phyloP scores from a whole-genome alignment of 2,113 vertebrate species.

The Sitta europaea region DNA sequence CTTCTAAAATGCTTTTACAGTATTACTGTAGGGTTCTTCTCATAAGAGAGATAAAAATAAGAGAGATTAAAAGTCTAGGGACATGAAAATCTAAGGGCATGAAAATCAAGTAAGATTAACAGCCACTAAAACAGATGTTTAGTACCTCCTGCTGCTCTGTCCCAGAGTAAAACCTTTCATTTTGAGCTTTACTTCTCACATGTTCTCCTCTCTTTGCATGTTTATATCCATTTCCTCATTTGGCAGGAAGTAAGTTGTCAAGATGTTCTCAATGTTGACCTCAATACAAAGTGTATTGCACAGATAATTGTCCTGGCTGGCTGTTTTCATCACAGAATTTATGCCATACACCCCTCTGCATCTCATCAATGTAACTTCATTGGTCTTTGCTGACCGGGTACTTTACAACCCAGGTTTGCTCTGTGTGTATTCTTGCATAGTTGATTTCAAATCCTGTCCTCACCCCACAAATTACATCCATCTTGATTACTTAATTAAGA shows the following conservation, averaged over 20 bases:
- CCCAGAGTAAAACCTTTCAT: not conserved
- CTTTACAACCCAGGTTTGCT: not conserved
- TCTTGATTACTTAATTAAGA: not conserved
- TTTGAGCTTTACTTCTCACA: not conserved
- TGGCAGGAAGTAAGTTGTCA: not conserved
- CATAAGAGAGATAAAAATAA: not conserved
- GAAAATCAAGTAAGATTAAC: not conserved
- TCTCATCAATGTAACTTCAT: not conserved
- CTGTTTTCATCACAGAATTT: not conserved
- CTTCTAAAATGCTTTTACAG: not conserved
- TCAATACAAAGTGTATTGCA: not conserved
- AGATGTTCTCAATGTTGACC: not conserved
- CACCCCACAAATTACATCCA: not conserved
- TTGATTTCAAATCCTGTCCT: not conserved
- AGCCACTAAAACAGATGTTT: not conserved
- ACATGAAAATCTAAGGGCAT: not conserved
- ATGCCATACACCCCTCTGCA: not conserved
- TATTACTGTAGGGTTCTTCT: not conserved
- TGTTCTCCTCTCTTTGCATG: not conserved
- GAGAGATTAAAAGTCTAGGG: not conserved
- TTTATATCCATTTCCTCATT: not conserved
- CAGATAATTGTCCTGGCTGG: not conserved
- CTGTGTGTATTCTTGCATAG: not conserved
- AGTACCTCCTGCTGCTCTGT: not conserved
- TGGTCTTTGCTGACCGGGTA: not conserved